phyloP scores from a whole-genome alignment of 2,113 vertebrate species.

The Sinocyclocheilus maitianheensis region DNA sequence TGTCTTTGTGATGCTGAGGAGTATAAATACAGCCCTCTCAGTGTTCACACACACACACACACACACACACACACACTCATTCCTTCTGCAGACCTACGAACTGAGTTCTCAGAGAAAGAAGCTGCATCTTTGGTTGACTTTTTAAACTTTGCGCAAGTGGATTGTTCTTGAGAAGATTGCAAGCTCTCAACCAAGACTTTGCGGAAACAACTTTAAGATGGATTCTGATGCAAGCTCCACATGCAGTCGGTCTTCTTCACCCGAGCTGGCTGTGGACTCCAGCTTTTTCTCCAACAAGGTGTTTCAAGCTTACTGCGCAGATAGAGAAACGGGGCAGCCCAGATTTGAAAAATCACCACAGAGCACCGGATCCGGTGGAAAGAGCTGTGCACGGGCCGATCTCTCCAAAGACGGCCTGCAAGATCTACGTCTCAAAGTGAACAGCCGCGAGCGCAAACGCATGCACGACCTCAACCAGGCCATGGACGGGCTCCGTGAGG shows the following conservation, averaged over 20 bases:
- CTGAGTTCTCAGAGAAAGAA: background rate
- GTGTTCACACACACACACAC: constrained; percentile 30
- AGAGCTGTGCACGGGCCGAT: constrained; percentile 60
- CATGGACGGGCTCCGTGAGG: constrained; percentile 82
- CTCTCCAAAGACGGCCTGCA: constrained; percentile 70
- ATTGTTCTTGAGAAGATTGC: background rate
- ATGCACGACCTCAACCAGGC: constrained; percentile 86
- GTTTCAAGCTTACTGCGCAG: constrained; percentile 70
- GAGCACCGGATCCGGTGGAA: constrained; percentile 43
- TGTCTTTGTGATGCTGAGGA: constrained; percentile 75
- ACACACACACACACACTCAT: constrained; percentile 20
- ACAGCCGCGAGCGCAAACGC: constrained; percentile 81
- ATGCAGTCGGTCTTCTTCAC: constrained; percentile 80
- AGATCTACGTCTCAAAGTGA: constrained; percentile 81
- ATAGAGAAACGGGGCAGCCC: constrained; percentile 44
- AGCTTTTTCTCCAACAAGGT: constrained; percentile 76
- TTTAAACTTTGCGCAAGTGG: background rate
- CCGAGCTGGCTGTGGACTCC: constrained; percentile 76
- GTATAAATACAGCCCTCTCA: constrained; percentile 76
- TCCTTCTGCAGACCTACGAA: background rate
- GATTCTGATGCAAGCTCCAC: constrained; percentile 77
- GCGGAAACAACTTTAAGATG: constrained; percentile 60
- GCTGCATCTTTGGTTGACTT: background rate
- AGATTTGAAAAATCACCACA: constrained; percentile 38
- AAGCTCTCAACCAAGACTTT: background rate